Evolutionary conservation across 2,797 vertebrate species (phyloP).

Genomic region (Sciurus carolinensis): DNA sequence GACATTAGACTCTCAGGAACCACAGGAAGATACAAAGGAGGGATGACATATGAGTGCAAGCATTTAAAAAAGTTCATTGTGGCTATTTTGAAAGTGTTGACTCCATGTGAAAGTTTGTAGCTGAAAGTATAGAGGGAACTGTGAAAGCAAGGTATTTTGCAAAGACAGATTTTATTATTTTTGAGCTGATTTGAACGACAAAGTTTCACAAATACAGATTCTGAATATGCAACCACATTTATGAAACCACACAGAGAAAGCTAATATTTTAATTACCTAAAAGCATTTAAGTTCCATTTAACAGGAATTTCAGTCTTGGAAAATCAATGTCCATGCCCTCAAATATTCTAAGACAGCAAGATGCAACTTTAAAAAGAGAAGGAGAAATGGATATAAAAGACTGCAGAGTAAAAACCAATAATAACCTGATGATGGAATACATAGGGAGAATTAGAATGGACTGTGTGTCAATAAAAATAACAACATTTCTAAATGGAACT

Average conservation of each 20-base stretch:
- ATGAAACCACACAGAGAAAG: not conserved
- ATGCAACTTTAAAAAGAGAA: not conserved
- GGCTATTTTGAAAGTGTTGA: not conserved
- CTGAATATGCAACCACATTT: not conserved
- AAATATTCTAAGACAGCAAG: not conserved
- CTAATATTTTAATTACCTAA: not conserved
- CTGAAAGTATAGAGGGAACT: not conserved
- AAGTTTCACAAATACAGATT: not conserved
- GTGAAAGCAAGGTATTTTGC: not conserved
- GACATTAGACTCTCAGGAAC: not conserved
- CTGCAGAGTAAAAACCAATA: not conserved
- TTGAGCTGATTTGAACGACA: not conserved
- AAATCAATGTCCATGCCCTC: not conserved
- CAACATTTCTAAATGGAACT: not conserved
- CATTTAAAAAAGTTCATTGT: not conserved
- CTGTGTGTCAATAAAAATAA: not conserved
- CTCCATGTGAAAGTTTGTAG: not conserved
- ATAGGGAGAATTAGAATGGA: not conserved
- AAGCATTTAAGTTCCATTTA: not conserved
- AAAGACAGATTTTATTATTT: not conserved
- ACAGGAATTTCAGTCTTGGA: slow-evolving; percentile 9
- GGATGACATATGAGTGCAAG: not conserved
- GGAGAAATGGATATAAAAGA: not conserved
- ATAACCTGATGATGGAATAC: not conserved
- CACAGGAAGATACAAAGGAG: not conserved